A percentile compares a stretch with the other conserved stretches of the same genome.
These are phyloP conservation scores for Zosterops lateralis DNA, from an alignment of 2,113 vertebrate genomes.

Conservation along the genomic window DNA sequence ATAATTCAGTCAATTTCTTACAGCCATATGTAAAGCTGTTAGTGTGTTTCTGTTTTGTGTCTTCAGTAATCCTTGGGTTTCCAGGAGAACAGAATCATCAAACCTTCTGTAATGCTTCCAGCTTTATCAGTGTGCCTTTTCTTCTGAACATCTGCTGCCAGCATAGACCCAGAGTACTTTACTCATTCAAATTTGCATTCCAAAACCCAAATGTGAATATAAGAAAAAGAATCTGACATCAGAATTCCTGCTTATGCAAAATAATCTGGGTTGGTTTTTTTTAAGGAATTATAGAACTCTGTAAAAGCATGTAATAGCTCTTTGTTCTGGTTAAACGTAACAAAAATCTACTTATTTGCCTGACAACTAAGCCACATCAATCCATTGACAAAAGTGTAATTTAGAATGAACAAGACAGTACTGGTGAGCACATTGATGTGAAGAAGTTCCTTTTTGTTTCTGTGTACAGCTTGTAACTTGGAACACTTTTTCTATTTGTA, in stretches of 20 bases:
- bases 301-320: background rate
- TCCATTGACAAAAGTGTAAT: background rate
- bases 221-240: background rate
- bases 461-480: background rate
- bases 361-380: background rate
- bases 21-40: background rate
- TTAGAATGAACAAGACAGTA: background rate
- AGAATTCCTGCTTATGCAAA: background rate
- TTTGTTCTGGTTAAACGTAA: background rate
- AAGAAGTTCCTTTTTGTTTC: background rate
- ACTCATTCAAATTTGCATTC: conserved; percentile 24
- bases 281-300: background rate
- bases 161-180: background rate
- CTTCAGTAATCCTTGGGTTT: background rate
- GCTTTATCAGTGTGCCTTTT: background rate
- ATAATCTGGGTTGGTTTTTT: background rate
- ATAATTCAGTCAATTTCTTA: background rate
- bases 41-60: background rate
- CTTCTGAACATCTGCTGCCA: conserved; percentile 29
- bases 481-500: conserved; percentile 6
- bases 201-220: background rate
- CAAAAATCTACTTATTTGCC: background rate
- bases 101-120: background rate
- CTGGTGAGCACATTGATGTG: background rate
- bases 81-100: background rate